A percentile compares a stretch with the other conserved stretches of the same genome.
Conservation (phyloP, 92 coral and sea anemone species). For the Umimayanthus chanpuru region DNA sequence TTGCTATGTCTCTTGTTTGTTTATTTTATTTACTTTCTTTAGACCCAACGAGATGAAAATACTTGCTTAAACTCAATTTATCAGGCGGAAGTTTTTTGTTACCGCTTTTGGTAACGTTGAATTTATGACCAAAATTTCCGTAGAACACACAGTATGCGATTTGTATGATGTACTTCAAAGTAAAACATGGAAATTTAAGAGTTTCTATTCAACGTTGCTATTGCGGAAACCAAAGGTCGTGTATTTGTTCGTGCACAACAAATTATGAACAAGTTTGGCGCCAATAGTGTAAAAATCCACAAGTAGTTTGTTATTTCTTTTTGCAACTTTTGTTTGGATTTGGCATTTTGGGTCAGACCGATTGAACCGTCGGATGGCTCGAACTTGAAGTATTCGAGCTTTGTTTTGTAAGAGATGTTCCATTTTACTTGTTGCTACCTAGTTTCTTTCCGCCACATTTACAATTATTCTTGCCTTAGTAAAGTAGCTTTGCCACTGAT, state of each 20-base stretch:
- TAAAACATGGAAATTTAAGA: background rate
- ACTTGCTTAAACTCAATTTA: background rate
- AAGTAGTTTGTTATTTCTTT: background rate
- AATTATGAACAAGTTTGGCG: constrained; percentile 4
- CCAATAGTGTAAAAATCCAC: background rate
- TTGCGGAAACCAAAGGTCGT: background rate
- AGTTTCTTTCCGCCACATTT: background rate
- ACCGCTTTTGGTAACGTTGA: constrained; percentile 2
- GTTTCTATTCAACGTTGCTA: background rate
- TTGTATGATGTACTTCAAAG: background rate
- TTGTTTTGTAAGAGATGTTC: background rate
- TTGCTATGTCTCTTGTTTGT: constrained; percentile 10
- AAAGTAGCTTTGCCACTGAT: background rate
- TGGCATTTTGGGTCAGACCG: background rate
- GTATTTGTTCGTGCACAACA: constrained; percentile 15
- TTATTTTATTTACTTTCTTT: constrained; percentile 21
- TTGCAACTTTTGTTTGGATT: background rate
- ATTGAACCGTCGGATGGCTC: background rate
- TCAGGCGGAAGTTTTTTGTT: background rate
- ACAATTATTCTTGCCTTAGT: background rate
- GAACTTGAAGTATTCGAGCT: background rate
- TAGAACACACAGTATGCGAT: background rate
- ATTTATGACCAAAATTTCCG: background rate
- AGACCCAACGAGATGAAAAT: background rate
- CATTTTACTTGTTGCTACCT: background rate